Percentiles rank a stretch among this genome's conserved stretches.
Evolutionary conservation across 1,140 invertebrate genomes (phyloP).

Genomic region (Tetranychus urticae): DNA sequence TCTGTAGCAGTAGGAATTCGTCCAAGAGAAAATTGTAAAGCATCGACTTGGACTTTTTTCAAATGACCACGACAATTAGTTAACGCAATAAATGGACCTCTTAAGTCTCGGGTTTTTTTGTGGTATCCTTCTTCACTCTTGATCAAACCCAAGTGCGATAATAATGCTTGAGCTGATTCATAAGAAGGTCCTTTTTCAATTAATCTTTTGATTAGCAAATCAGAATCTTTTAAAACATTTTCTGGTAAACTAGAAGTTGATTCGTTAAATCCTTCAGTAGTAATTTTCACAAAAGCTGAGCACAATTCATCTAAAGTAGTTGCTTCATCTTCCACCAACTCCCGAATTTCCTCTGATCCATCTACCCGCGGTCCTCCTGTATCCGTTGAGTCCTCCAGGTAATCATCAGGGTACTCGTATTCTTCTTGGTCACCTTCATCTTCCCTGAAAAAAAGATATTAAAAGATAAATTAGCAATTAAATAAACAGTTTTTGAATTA

Average conservation of each 20-base stretch:
- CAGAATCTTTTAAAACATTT: not conserved
- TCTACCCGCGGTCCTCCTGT: slow-evolving; percentile 6
- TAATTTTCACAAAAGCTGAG: not conserved
- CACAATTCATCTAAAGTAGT: slow-evolving; percentile 1
- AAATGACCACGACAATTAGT: not conserved
- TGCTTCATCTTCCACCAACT: not conserved
- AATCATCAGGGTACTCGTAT: slow-evolving; percentile 8
- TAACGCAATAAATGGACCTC: slow-evolving; percentile 20
- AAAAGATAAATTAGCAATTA: not conserved
- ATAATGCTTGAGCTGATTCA: slow-evolving; percentile 4
- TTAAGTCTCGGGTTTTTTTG: slow-evolving; percentile 16
- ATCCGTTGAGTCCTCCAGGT: slow-evolving; percentile 7
- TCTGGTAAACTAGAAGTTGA: not conserved
- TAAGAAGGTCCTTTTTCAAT: not conserved
- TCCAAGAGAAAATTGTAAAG: too few species aligned
- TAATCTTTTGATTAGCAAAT: not conserved
- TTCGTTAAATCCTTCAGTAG: not conserved
- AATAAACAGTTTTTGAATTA: not conserved
- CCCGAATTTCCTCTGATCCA: slow-evolving; percentile 1
- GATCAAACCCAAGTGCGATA: slow-evolving; percentile 4
- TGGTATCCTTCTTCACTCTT: slow-evolving; percentile 20
- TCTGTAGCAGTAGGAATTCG: too few species aligned
- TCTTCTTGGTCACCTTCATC: slow-evolving; percentile 5
- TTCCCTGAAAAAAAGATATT: not conserved
- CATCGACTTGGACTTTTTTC: too few species aligned